Percentiles rank a stretch among this genome's conserved stretches.
phyloP scores from a whole-genome alignment of 2,113 vertebrate genomes.

The Callithrix jacchus region DNA sequence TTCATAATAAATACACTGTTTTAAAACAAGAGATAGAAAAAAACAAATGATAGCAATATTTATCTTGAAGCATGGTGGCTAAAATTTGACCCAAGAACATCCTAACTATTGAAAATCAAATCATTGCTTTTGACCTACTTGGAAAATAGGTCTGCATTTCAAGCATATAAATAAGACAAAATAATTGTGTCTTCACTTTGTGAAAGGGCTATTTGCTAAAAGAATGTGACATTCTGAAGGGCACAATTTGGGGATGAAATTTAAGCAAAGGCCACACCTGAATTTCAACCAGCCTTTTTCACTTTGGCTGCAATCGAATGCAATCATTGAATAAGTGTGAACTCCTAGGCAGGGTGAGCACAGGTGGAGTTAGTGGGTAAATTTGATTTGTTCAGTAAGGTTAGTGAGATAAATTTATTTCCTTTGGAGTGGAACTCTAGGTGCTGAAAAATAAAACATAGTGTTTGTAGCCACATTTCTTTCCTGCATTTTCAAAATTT shows the following conservation, averaged over 20 bases:
- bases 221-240: not conserved
- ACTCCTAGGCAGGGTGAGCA: not conserved
- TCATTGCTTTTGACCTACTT: not conserved
- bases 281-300: not conserved
- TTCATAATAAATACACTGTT: not conserved
- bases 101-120: constrained; percentile 35
- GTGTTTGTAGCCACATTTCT: not conserved
- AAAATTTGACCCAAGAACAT: not conserved
- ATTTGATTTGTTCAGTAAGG: not conserved
- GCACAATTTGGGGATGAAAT: not conserved
- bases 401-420: not conserved
- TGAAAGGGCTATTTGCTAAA: not conserved
- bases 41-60: not conserved
- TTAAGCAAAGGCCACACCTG: not conserved
- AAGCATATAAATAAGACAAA: not conserved
- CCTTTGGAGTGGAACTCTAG: not conserved
- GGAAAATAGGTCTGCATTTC: not conserved
- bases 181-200: not conserved
- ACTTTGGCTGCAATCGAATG: not conserved
- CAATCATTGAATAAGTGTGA: not conserved
- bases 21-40: not conserved
- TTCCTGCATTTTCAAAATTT: not conserved
- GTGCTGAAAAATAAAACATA: not conserved
- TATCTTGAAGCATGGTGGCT: not conserved
- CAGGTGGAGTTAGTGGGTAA: not conserved